Conservation (phyloP, 2,888 invertebrate species). For the Silvanus unidentatus region DNA sequence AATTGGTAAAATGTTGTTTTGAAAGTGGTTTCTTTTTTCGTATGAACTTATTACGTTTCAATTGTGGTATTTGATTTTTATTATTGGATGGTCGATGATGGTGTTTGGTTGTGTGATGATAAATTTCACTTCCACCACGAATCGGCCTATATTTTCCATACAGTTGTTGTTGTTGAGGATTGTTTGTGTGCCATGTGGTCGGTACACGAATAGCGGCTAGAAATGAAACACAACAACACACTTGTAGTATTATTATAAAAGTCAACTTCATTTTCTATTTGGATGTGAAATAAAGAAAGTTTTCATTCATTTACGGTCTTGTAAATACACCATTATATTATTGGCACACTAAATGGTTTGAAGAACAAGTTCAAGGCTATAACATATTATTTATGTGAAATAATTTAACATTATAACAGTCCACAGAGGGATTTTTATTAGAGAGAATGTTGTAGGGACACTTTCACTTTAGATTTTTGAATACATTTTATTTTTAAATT, state of each 20-base stretch:
- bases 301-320: too few species aligned
- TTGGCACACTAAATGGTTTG: background rate
- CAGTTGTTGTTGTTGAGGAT: background rate
- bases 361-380: conserved; percentile 1
- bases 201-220: background rate
- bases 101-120: background rate
- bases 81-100: background rate
- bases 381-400: background rate
- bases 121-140: background rate
- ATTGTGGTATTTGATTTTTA: background rate
- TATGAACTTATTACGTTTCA: background rate
- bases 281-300: too few species aligned
- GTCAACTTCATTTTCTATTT: background rate
- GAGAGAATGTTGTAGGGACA: background rate
- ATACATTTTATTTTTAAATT: too few species aligned
- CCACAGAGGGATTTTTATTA: background rate
- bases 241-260: background rate
- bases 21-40: background rate
- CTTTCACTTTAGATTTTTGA: too few species aligned
- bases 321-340: background rate
- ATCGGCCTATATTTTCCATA: background rate
- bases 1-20: too few species aligned
- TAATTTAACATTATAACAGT: background rate
- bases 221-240: background rate
- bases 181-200: background rate